Base-by-base conservation (phyloP, 2,888 invertebrate genomes). In the Stenotaenia linearis region DNA sequence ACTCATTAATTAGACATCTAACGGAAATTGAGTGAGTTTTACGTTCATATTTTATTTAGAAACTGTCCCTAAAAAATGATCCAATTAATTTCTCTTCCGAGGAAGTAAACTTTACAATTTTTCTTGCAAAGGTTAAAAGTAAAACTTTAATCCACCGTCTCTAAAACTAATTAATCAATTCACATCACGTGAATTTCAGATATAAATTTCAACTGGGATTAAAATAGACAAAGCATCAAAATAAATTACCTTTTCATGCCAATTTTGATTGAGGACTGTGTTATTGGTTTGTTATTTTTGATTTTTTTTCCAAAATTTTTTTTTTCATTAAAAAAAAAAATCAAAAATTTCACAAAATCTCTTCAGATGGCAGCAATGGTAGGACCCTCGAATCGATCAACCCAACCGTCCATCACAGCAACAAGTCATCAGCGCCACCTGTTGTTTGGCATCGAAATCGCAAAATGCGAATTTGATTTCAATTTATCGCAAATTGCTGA, bases 361-460 rank as follows among this genome's bases (percentile, higher is more conserved):
- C 56, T 18, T 18, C 56, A 56, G 56, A 56, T 56, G 56, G 56
- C 56, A 56, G 56, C 56, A 56, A 56, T 6, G 56, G 21, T 6
- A 56, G 21, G 21, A 40, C 10, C 0, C 1, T n/a, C 3, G n/a
- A 40, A 40, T 40, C 40, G 40, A 40, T 40, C 40, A 40, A 40
- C 10, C 56, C 23, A 23, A 56, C 56, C 9, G 9, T 56, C 23
- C 21, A 56, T 56, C 21, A 56, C 18, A 56, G 56, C 56, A 56
- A 56, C 56, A 56, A 56, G 56, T 56, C 56, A 56, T 56, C 56
- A 56, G 18, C 56, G 56, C 56, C 56, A 56, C 56, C 56, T 56
- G 56, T 56, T 56, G 56, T 56, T 56, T 10, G 21, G 21, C 23
- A 18, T 21, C 56, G 21, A 18, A 56, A 56, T n/a, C 5, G 15